Base-by-base conservation (phyloP, 2,797 vertebrate genomes). In the Paratrypauchen microcephalus region DNA sequence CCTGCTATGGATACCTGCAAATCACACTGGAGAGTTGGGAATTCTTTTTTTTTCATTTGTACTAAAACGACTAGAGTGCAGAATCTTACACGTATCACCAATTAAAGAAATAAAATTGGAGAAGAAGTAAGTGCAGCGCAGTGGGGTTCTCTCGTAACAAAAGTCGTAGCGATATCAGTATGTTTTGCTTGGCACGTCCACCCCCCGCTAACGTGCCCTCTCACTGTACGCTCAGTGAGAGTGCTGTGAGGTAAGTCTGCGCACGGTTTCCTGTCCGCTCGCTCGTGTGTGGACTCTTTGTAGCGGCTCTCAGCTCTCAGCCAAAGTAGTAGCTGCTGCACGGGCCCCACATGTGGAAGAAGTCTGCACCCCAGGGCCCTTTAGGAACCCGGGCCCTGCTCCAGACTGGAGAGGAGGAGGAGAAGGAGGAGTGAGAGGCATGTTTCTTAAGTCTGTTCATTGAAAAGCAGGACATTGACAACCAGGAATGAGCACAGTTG, bases 321-420 rank as follows among this genome's bases (percentile, higher is more conserved):
- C 89, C 90, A 92, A 90, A 91, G 85, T 87, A 73, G 88, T 92
- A 92, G 89, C 88, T 12, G 52, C 11, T 18, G 16, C 5, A 82
- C 84, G 67, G 84, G 88, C 85, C 85, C 79, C 87, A 88, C 89
- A 92, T 92, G 87, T 91, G 90, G 88, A 92, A 92, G 91, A 89
- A 89, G 83, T 91, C 89, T 86, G 87, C 86, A 90, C 85, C 88
- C 89, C 88, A 83, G 68, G 81, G 85, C 77, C 86, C 80, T 8
- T 83, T 82, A 70, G 81, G 83, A 85, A 89, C 80, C 84, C 90
- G 88, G 86, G 52, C 52, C 41, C 88, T 83, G 66, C 47, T 74
- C 75, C 73, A 70, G 77, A 85, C 5, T 23, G 59, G 81, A 78
- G 82, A 75, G 23, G 74, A 45, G 61, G 69, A 76, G 0, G 70